Evolutionary conservation across 2,888 invertebrate genomes (phyloP).

Genomic region (Drosophila parthenogenetica): DNA sequence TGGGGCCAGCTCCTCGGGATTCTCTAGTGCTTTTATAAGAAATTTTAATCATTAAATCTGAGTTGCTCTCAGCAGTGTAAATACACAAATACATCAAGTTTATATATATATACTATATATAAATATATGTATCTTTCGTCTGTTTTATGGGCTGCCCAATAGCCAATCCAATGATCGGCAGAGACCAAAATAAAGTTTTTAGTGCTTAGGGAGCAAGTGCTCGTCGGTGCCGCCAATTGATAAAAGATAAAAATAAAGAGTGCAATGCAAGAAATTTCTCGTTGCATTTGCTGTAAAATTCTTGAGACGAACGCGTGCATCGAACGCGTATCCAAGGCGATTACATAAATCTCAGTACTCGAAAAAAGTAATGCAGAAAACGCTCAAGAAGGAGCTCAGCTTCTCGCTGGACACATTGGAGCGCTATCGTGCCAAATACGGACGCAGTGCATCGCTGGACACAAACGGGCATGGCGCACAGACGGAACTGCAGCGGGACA

Average conservation of each 20-base stretch:
- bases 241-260: conserved; percentile 81
- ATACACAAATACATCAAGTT: not conserved
- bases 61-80: not conserved
- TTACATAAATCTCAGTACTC: conserved; percentile 70
- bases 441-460: conserved; percentile 68
- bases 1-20: too few species aligned
- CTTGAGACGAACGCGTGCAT: conserved; percentile 61
- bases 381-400: conserved; percentile 70
- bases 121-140: conserved; percentile 1
- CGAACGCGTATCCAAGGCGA: conserved; percentile 66
- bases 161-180: conserved; percentile 57
- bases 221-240: conserved; percentile 68
- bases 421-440: conserved; percentile 70
- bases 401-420: conserved; percentile 74
- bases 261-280: conserved; percentile 59
- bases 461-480: conserved; percentile 58
- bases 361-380: conserved; percentile 59
- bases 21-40: too few species aligned
- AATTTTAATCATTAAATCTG: not conserved
- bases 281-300: conserved; percentile 68
- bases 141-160: conserved; percentile 12
- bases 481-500: conserved; percentile 27
- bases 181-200: conserved; percentile 58
- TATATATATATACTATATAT: not conserved
- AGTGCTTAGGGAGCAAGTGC: conserved; percentile 13